These are phyloP conservation scores for Crenichthys baileyi DNA, from an alignment of 2,797 vertebrate genomes.

Conservation along the genomic window DNA sequence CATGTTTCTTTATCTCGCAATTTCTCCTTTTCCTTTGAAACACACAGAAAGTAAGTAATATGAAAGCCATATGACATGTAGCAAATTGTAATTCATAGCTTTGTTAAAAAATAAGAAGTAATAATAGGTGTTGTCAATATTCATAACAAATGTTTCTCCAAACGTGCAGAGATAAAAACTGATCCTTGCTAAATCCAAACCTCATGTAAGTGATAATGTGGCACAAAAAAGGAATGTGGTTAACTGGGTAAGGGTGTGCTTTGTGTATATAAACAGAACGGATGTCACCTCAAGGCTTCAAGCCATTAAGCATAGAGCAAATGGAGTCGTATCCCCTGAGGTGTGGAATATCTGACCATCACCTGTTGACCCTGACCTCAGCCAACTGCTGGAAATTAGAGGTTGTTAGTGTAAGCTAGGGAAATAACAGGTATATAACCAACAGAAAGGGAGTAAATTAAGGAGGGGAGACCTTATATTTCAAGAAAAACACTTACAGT, in stretches of 20 bases:
- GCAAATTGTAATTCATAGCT: neutral
- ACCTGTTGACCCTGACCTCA: constrained; percentile 45
- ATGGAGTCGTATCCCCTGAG: constrained; percentile 34
- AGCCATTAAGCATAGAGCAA: constrained; percentile 27
- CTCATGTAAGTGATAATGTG: constrained; percentile 20
- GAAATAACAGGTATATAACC: constrained; percentile 6
- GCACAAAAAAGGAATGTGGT: constrained; percentile 25
- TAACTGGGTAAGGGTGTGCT: constrained; percentile 6
- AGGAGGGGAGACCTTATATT: neutral
- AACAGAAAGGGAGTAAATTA: neutral
- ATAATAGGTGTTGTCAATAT: neutral
- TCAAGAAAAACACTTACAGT: neutral
- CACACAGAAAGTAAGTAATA: neutral
- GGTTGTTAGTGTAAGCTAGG: constrained; percentile 1
- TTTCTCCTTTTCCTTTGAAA: constrained; percentile 22
- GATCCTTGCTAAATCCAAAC: constrained; percentile 21
- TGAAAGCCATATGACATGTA: neutral
- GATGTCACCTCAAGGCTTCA: constrained; percentile 33
- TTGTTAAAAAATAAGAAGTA: neutral
- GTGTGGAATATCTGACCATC: constrained; percentile 39
- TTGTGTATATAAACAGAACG: constrained; percentile 26
- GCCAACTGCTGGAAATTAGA: constrained; percentile 22
- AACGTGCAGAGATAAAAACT: constrained; percentile 20
- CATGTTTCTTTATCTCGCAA: constrained; percentile 42
- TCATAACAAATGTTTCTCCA: neutral